Evolutionary conservation across 2,113 vertebrate genomes (phyloP).

Genomic region (Gymnogyps californianus): DNA sequence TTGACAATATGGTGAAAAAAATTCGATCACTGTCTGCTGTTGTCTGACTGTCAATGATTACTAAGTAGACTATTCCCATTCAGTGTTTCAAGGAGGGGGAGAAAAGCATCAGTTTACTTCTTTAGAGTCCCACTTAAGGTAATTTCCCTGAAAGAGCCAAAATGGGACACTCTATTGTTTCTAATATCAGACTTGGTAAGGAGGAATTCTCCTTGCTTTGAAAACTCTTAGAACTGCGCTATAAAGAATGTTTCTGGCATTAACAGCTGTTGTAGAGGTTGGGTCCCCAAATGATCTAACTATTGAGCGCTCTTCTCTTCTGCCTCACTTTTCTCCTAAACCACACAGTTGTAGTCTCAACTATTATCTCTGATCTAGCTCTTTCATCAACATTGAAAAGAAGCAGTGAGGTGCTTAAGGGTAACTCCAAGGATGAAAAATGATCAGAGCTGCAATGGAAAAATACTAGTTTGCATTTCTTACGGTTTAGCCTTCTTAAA

Average conservation of each 20-base stretch:
- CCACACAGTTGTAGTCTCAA: background rate
- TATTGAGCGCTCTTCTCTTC: background rate
- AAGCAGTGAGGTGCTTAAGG: background rate
- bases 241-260: background rate
- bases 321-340: background rate
- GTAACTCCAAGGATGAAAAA: background rate
- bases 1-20: background rate
- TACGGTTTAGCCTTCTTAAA: background rate
- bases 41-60: background rate
- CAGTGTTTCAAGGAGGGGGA: background rate
- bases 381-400: background rate
- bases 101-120: background rate
- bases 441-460: background rate
- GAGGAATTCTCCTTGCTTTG: background rate
- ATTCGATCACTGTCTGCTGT: background rate
- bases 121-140: background rate
- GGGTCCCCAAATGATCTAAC: background rate
- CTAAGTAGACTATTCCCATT: background rate
- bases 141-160: background rate
- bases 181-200: background rate
- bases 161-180: background rate
- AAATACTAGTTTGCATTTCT: background rate
- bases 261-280: background rate
- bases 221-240: background rate
- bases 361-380: background rate